A percentile compares a stretch with the other conserved stretches of the same genome.
phyloP scores from a whole-genome alignment of 2,888 invertebrate species.

The Pilophorus perplexus region DNA sequence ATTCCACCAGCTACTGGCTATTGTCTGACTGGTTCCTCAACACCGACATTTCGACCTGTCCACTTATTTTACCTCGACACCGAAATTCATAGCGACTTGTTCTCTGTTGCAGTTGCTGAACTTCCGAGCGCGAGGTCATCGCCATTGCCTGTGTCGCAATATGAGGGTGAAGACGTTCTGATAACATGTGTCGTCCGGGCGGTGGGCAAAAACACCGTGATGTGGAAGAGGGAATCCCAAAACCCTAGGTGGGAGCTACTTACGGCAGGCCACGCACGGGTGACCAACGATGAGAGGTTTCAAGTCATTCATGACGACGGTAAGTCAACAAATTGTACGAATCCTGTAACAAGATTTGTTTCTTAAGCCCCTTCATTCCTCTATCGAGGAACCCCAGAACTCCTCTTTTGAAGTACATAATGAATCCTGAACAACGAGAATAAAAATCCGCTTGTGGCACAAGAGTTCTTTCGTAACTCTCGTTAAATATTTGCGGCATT shows the following conservation, averaged over 20 bases:
- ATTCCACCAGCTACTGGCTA: too few species aligned
- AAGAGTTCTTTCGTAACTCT: too few species aligned
- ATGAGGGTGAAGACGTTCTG: slow-evolving; percentile 73
- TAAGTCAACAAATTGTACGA: too few species aligned
- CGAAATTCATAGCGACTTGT: not conserved
- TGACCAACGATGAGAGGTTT: slow-evolving; percentile 71
- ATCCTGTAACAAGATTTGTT: too few species aligned
- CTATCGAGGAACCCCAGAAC: too few species aligned
- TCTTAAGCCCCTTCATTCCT: too few species aligned
- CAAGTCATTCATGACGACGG: slow-evolving; percentile 74
- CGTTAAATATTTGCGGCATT: too few species aligned
- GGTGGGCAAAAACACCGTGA: slow-evolving; percentile 68
- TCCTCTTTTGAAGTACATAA: too few species aligned
- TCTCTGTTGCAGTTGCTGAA: slow-evolving; percentile 39
- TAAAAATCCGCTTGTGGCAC: too few species aligned
- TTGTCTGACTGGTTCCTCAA: not conserved
- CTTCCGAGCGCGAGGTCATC: slow-evolving; percentile 42
- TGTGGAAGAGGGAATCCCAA: slow-evolving; percentile 68
- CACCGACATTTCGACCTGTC: not conserved
- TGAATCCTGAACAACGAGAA: too few species aligned
- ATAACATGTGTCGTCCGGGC: slow-evolving; percentile 76
- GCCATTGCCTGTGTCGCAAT: slow-evolving; percentile 58
- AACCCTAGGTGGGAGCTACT: slow-evolving; percentile 58
- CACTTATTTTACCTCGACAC: not conserved
- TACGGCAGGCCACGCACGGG: slow-evolving; percentile 72